Evolutionary conservation across 1,140 invertebrate species (phyloP).

Genomic region (Zaprionus tsacasi): DNA sequence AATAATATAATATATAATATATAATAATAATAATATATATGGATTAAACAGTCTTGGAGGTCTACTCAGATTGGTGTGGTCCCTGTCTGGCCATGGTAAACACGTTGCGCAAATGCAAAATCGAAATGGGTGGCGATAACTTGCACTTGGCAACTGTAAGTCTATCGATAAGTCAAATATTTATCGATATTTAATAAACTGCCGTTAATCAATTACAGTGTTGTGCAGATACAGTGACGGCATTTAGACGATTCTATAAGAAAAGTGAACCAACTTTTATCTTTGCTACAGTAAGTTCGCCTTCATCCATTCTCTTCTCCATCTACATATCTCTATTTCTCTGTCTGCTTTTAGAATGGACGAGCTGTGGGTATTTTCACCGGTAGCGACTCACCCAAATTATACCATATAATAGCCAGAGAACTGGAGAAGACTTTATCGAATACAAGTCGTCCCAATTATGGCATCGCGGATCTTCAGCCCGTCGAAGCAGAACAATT

Average conservation of each 20-base stretch:
- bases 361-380: constrained; percentile 92
- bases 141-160: constrained; percentile 91
- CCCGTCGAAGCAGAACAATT: constrained; percentile 85
- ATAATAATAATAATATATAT: neutral
- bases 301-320: neutral
- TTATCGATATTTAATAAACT: neutral
- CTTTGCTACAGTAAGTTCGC: constrained; percentile 90
- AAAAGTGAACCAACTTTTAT: constrained; percentile 96
- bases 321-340: too few relatives aligned
- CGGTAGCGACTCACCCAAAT: constrained; percentile 92
- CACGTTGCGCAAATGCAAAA: constrained; percentile 94
- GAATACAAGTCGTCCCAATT: constrained; percentile 71
- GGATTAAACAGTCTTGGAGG: constrained; percentile 89
- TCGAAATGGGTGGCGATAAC: constrained; percentile 94
- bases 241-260: constrained; percentile 91
- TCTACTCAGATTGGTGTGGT: constrained; percentile 96
- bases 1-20: neutral
- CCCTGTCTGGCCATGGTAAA: constrained; percentile 94
- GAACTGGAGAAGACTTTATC: constrained; percentile 87
- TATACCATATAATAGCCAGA: constrained; percentile 89
- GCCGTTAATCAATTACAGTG: constrained; percentile 47
- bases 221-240: constrained; percentile 92
- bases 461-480: constrained; percentile 85
- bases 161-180: neutral
- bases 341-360: constrained; percentile 81